Evolutionary conservation across 1,140 invertebrate genomes (phyloP).

Genomic region (Tetragnatha versicolor): DNA sequence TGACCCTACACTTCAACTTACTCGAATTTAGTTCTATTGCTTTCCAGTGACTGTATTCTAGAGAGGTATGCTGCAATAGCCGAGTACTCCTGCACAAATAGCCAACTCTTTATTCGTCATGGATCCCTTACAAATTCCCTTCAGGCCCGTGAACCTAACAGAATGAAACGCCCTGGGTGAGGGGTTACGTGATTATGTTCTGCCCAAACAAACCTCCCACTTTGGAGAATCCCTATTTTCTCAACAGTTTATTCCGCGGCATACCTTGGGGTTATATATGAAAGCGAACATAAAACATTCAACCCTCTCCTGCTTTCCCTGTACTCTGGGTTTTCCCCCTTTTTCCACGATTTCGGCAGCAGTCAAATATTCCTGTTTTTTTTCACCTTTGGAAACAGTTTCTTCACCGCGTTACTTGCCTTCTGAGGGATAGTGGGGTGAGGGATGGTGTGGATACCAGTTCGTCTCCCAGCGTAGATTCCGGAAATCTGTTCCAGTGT

Average conservation of each 20-base stretch:
- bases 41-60: too few species aligned
- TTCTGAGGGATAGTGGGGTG: neutral
- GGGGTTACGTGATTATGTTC: conserved; percentile 36
- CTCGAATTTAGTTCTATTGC: too few species aligned
- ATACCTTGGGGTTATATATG: conserved; percentile 43
- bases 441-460: neutral
- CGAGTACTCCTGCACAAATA: too few species aligned
- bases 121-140: too few species aligned
- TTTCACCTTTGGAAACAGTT: conserved; percentile 13
- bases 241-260: conserved; percentile 14
- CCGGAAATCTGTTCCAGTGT: neutral
- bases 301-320: neutral
- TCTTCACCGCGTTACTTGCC: neutral
- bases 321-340: neutral
- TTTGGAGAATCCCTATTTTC: conserved; percentile 20
- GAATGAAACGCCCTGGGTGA: conserved; percentile 19
- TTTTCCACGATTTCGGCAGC: conserved; percentile 14
- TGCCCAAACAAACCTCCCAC: conserved; percentile 15
- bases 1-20: too few species aligned
- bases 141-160: neutral
- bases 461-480: neutral
- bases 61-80: too few species aligned
- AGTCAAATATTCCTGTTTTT: conserved; percentile 11
- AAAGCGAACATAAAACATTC: conserved; percentile 42
- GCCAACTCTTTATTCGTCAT: too few species aligned